Percentiles rank a stretch among this genome's conserved stretches.
These are phyloP conservation scores for Hypena proboscidalis DNA, from an alignment of 2,888 invertebrate species.

Conservation along the genomic window DNA sequence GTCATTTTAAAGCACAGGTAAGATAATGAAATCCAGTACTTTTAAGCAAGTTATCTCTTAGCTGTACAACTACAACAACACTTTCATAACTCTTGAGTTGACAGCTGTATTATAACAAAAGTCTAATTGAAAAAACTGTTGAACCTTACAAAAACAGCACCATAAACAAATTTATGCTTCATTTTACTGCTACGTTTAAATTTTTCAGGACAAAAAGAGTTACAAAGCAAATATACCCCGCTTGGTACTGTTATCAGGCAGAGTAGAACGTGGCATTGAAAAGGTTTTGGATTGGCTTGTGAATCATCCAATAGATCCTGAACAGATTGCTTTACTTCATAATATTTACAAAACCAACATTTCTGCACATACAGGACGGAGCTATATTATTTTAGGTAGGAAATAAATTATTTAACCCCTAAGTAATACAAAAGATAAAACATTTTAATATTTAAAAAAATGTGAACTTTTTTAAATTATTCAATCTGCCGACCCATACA, in stretches of 20 bases:
- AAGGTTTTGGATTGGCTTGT: slow-evolving; percentile 57
- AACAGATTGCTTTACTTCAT: slow-evolving; percentile 74
- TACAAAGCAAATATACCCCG: slow-evolving; percentile 62
- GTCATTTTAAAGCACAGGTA: slow-evolving; percentile 54
- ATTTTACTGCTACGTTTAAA: background rate
- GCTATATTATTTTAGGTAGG: slow-evolving; percentile 80
- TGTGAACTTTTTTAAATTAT: too few relatives aligned
- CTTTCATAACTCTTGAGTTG: too few relatives aligned
- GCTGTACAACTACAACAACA: too few relatives aligned
- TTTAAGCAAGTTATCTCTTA: too few relatives aligned
- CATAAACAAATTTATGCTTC: background rate
- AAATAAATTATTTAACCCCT: background rate
- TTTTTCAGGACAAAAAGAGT: slow-evolving; percentile 42
- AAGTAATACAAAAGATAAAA: too few relatives aligned
- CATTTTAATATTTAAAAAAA: background rate
- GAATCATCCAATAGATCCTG: slow-evolving; percentile 63
- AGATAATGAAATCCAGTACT: background rate
- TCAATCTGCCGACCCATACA: too few relatives aligned
- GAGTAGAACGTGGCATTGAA: slow-evolving; percentile 73
- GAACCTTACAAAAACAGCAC: too few relatives aligned
- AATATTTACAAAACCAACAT: slow-evolving; percentile 71
- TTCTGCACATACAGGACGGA: slow-evolving; percentile 86
- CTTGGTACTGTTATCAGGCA: slow-evolving; percentile 81
- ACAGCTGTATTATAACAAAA: too few relatives aligned
- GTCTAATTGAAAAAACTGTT: too few relatives aligned